phyloP scores from a whole-genome alignment of 2,888 invertebrate genomes.

The Alloplasta piceator region DNA sequence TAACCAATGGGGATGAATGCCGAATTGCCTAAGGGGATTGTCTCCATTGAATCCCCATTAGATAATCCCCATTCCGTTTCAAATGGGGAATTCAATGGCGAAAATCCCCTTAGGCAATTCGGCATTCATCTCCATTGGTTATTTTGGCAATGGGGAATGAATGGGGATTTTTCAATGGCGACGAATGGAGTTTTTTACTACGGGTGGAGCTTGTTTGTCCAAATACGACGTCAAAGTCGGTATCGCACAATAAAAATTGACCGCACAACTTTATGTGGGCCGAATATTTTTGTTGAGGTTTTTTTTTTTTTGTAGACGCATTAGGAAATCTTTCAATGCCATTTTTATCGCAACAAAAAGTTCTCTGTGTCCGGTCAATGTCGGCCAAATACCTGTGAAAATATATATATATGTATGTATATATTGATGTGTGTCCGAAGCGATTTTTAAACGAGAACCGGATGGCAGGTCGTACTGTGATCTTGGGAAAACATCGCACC shows the following conservation, averaged over 20 bases:
- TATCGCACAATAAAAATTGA: constrained; percentile 52
- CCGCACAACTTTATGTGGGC: constrained; percentile 27
- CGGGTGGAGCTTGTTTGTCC: neutral
- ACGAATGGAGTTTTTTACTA: too few species aligned
- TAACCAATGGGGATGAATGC: too few species aligned
- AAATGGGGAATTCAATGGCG: too few species aligned
- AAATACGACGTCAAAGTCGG: constrained; percentile 9
- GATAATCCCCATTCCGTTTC: too few species aligned
- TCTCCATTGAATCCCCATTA: too few species aligned
- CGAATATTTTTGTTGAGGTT: constrained; percentile 22
- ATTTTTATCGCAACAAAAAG: neutral
- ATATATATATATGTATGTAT: constrained; percentile 16
- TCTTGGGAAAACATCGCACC: constrained; percentile 67
- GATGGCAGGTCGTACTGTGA: constrained; percentile 73
- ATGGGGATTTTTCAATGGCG: too few species aligned
- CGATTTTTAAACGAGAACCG: constrained; percentile 50
- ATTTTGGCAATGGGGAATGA: too few species aligned
- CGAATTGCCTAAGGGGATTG: too few species aligned
- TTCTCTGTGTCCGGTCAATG: neutral
- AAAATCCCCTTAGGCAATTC: too few species aligned
- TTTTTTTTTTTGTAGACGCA: constrained; percentile 19
- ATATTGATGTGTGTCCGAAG: constrained; percentile 39
- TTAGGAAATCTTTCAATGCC: constrained; percentile 36
- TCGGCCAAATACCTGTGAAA: constrained; percentile 30
- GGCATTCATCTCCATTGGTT: too few species aligned